These are phyloP conservation scores for Schizopygopsis pylzovi DNA, from an alignment of 2,797 vertebrate genomes.

Conservation along the genomic window DNA sequence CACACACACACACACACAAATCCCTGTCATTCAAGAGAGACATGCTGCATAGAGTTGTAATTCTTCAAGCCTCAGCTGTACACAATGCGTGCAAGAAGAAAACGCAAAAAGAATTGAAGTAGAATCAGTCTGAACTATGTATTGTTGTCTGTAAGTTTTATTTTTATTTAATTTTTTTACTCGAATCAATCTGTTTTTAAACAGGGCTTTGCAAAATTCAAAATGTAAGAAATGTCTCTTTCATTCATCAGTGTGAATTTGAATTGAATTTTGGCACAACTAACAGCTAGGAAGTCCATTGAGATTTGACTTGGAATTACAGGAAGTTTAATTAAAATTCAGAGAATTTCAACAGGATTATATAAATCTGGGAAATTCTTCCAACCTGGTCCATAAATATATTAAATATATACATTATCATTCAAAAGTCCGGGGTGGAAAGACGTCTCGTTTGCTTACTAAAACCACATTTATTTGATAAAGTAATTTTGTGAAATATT, in stretches of 20 bases:
- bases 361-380: not conserved
- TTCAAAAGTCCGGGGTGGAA: not conserved
- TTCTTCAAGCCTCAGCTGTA: constrained; percentile 18
- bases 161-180: too few species aligned
- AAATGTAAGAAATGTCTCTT: not conserved
- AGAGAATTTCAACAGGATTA: not conserved
- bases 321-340: not conserved
- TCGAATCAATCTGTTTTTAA: not conserved
- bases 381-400: not conserved
- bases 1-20: constrained; percentile 67
- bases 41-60: constrained; percentile 24
- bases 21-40: constrained; percentile 46
- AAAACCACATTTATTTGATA: not conserved
- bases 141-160: not conserved
- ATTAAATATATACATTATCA: not conserved
- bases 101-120: not conserved
- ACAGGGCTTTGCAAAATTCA: not conserved
- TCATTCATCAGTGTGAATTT: not conserved
- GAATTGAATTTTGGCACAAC: not conserved
- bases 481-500: not conserved
- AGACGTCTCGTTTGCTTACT: not conserved
- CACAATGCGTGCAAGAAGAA: not conserved
- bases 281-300: too few species aligned
- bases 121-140: not conserved
- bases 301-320: not conserved